Base-by-base conservation (phyloP, 2,113 vertebrate genomes). In the Mormyrus iriodes region DNA sequence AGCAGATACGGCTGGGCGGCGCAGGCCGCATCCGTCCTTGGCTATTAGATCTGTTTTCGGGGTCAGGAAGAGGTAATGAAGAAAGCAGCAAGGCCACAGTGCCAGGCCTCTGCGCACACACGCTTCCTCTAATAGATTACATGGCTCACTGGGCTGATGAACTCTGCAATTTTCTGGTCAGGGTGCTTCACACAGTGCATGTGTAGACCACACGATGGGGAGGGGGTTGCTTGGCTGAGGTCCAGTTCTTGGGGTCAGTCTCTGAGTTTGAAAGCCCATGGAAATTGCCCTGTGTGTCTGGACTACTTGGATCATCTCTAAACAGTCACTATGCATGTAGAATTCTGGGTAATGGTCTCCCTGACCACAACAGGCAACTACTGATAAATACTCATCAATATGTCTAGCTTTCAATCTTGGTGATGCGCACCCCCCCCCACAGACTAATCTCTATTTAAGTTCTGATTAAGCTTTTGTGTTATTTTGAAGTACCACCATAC, bases 111-210 rank as follows among this genome's bases (percentile, higher is more conserved):
- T 92, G 90, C 82, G 87, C 89, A 90, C 90, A 91, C 88, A 91
- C 89, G 85, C 90, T 73, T 89, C 48, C 88, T 88, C 86, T 87
- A 91, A 90, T 88, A 90, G 87, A 89, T 91, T 91, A 92, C 79
- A 90, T 42, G 86, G 88, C 91, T 90, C 91, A 90, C 84, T 90
- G 88, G 61, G 73, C 79, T 44, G 90, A 90, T 87, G 90, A 92
- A 88, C 88, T 46, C 86, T 83, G 89, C 88, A 89, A 88, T 91
- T 90, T 89, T 89, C 85, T 88, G 86, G 76, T 89, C 88, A 88
- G 86, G 85, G 91, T 35, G 21, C 88, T 52, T 90, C 89, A 90
- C 85, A 82, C 90, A 89, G 90, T 27, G 85, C 21, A 85, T 90
- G 90, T 83, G 69, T 49, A 24, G 88, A 79, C 73, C 73, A 42